Base-by-base conservation (phyloP, 2,888 invertebrate genomes). In the Alviniconcha strummeri region DNA sequence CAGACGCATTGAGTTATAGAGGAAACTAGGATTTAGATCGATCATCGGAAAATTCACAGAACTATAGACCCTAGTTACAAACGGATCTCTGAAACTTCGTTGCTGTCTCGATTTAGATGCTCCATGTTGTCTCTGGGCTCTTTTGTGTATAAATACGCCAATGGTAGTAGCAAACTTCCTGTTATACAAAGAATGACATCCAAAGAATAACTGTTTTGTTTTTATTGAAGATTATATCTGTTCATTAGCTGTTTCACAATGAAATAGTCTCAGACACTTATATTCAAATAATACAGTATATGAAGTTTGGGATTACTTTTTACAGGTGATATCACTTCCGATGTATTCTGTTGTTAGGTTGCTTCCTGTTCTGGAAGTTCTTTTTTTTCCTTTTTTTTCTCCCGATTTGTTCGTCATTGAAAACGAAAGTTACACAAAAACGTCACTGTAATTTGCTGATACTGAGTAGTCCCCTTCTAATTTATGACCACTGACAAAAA, bases 61-160 rank as follows among this genome's bases (percentile, higher is more conserved):
- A 77, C 67, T 77, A 54, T 67, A 69, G 69, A 17, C 52, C 55
- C 56, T 55, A n/a, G n/a, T 76, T 52, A 55, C n/a, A 52, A 69
- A n/a, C 52, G 17, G 9, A 52, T 55, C 11, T 56, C 57, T 57
- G 17, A n/a, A 52, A 75, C 15, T 56, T 19, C 72, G 64, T 55
- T 69, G 69, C 69, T 15, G 36, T 56, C 54, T 77, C 55, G 54
- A 54, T 56, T 77, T 54, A 36, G 75, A 69, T 77, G 69, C 57
- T 76, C 77, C 82, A 82, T 82, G 82, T 82, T 82, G 82, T 82
- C 82, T 76, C 77, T 77, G 55, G 55, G 67, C 19, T 67, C 77
- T 57, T 17, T 15, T 6, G 57, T 67, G 67, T 57, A 69, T 64
- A 55, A 55, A 64, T 82, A 60, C 75, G 77, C 55, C 17, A 64